These are phyloP conservation scores for Babyrousa celebensis DNA, from an alignment of 2,797 vertebrate genomes.

Conservation along the genomic window DNA sequence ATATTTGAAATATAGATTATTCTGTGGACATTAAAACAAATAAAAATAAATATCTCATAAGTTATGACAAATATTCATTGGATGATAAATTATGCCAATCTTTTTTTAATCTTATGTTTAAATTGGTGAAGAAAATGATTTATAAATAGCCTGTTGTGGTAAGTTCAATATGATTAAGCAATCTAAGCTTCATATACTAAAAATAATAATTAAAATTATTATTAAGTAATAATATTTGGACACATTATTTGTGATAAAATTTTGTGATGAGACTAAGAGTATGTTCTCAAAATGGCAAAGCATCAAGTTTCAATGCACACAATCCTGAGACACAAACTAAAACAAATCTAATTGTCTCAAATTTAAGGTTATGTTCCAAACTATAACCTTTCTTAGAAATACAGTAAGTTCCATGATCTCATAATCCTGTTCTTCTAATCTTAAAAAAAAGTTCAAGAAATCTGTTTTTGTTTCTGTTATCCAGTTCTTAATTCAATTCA, in stretches of 20 bases:
- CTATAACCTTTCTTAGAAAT: background rate
- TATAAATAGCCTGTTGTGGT: background rate
- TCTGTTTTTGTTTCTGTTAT: background rate
- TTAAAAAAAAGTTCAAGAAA: conserved; percentile 40
- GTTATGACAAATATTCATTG: background rate
- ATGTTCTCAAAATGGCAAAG: conserved; percentile 7
- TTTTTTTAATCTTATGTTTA: background rate
- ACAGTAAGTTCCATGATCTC: background rate
- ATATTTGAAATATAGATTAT: background rate
- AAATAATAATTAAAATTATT: background rate
- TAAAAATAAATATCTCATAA: background rate
- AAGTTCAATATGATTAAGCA: background rate
- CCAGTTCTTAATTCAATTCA: background rate
- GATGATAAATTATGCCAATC: background rate
- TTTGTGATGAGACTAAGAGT: conserved; percentile 6
- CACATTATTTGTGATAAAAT: background rate
- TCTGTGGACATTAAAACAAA: background rate
- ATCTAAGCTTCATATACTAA: background rate
- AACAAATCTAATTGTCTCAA: conserved; percentile 26
- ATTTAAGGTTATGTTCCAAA: conserved; percentile 24
- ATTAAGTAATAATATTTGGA: background rate
- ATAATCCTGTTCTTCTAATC: background rate
- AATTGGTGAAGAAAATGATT: background rate
- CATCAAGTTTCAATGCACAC: background rate
- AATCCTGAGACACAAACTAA: conserved; percentile 11